A percentile compares a stretch with the other conserved stretches of the same genome.
Conservation (phyloP, 2,797 vertebrate genomes). For the Morelia viridis region DNA sequence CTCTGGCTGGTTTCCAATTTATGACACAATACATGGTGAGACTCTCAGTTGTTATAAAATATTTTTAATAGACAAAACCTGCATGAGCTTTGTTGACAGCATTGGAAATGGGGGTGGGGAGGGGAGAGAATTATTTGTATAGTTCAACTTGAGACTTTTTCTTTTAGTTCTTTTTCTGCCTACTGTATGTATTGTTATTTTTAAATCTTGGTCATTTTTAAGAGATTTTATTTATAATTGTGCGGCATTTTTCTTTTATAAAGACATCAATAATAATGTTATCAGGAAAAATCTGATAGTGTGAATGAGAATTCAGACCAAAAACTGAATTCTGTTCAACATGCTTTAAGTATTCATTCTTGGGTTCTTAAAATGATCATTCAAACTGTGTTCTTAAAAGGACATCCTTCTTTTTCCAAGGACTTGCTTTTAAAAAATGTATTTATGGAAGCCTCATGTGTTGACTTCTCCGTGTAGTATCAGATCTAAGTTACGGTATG, state of each 20-base stretch:
- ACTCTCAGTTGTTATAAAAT: neutral
- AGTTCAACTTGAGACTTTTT: neutral
- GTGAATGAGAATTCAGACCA: neutral
- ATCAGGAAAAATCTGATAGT: neutral
- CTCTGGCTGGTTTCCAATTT: conserved; percentile 99
- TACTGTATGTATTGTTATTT: neutral
- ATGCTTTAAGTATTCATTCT: conserved; percentile 26
- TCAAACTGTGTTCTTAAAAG: neutral
- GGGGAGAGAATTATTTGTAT: neutral
- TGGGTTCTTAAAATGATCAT: neutral
- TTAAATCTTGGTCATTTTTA: neutral
- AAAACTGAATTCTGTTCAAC: neutral
- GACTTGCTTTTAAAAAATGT: neutral
- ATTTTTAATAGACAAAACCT: conserved; percentile 12
- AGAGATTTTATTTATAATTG: neutral
- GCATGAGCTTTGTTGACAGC: neutral
- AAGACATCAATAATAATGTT: neutral
- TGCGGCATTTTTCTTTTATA: too few relatives aligned
- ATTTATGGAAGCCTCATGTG: neutral
- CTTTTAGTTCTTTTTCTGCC: neutral
- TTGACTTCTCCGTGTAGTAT: neutral
- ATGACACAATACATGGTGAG: conserved; percentile 97
- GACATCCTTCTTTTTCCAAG: neutral
- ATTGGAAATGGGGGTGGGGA: neutral
- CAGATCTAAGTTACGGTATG: neutral